Evolutionary conservation across 2,113 vertebrate species (phyloP).

Genomic region (Bambusicola thoracicus): DNA sequence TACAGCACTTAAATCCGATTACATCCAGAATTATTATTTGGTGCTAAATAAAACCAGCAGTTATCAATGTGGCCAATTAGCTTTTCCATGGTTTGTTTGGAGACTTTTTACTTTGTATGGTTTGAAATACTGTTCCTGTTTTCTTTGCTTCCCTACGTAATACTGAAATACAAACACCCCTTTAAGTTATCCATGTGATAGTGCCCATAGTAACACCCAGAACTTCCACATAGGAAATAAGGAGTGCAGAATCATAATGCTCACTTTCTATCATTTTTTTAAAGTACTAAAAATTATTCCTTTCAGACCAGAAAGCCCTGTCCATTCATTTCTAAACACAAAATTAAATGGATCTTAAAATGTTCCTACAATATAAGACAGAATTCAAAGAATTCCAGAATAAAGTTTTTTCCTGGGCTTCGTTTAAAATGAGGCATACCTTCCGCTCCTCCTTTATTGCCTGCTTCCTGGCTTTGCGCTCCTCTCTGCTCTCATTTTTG

Average conservation of each 20-base stretch:
- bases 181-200: not conserved
- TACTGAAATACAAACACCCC: not conserved
- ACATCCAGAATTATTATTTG: not conserved
- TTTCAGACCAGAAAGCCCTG: not conserved
- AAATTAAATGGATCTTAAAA: not conserved
- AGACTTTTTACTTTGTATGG: not conserved
- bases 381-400: not conserved
- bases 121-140: not conserved
- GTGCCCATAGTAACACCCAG: not conserved
- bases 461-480: slow-evolving; percentile 87
- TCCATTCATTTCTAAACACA: not conserved
- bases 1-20: not conserved
- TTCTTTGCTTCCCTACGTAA: not conserved
- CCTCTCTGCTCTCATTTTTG: slow-evolving; percentile 85
- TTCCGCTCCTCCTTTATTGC: slow-evolving; percentile 90
- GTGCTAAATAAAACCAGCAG: not conserved
- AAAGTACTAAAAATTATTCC: not conserved
- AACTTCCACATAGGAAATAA: not conserved
- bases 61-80: not conserved
- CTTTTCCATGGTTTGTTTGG: not conserved
- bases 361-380: fast-evolving
- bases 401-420: not conserved
- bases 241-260: not conserved
- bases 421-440: slow-evolving; percentile 52
- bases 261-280: not conserved